Evolutionary conservation across 2,797 vertebrate species (phyloP).

Genomic region (Sitta carolinensis): DNA sequence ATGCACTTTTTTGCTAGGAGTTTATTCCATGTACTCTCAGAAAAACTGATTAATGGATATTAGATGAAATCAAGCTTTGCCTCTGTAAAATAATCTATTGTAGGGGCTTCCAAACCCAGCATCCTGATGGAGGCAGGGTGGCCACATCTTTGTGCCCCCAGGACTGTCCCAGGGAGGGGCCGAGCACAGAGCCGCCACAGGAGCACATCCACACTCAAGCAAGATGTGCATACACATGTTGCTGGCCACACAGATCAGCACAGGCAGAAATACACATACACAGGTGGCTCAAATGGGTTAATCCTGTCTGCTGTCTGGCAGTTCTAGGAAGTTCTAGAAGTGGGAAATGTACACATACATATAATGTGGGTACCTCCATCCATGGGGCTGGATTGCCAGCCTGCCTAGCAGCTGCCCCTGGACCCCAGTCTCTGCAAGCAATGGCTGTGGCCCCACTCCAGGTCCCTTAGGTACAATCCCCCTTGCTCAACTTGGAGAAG

Average conservation of each 20-base stretch:
- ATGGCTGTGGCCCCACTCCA: neutral
- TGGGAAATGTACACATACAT: neutral
- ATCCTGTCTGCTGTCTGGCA: neutral
- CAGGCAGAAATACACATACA: neutral
- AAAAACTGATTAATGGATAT: neutral
- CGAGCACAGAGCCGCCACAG: neutral
- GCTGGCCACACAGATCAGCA: neutral
- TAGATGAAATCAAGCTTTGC: neutral
- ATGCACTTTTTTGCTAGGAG: neutral
- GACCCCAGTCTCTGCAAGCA: neutral
- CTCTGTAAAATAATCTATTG: neutral
- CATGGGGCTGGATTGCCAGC: neutral
- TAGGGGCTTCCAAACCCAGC: neutral
- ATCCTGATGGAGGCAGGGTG: fast-evolving
- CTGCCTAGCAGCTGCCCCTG: neutral
- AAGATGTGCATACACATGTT: fast-evolving
- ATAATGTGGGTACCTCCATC: neutral
- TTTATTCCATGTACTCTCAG: neutral
- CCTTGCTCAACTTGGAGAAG: neutral
- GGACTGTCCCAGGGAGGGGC: fast-evolving
- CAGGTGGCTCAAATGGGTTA: neutral
- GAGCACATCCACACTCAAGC: too few species aligned
- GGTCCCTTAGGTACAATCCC: neutral
- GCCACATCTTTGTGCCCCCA: neutral
- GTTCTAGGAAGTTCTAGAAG: neutral